Evolutionary conservation across 1,140 invertebrate species (phyloP).

Genomic region (Chironomus tepperi): DNA sequence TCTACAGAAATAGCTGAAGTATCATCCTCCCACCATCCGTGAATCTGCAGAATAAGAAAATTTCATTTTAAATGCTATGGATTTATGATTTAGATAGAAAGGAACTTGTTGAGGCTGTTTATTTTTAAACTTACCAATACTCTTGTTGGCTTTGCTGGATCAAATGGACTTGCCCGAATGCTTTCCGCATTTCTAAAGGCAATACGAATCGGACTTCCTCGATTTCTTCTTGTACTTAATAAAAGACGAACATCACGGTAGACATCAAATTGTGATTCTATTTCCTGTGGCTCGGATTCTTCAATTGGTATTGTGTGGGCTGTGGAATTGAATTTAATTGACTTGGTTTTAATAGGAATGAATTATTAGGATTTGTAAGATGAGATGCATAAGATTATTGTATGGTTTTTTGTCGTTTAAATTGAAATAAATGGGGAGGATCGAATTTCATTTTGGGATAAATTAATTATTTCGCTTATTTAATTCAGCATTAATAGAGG

Average conservation of each 20-base stretch:
- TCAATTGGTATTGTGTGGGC: not conserved
- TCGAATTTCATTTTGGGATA: too few relatives aligned
- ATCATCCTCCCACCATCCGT: conserved; percentile 15
- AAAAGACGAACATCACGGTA: not conserved
- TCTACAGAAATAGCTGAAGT: not conserved
- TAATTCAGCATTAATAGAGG: too few relatives aligned
- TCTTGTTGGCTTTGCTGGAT: conserved; percentile 5
- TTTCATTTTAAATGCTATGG: too few relatives aligned
- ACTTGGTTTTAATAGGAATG: too few relatives aligned
- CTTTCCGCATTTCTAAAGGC: not conserved
- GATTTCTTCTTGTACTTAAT: not conserved
- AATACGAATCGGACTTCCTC: not conserved
- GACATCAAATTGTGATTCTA: not conserved
- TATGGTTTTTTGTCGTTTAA: too few relatives aligned
- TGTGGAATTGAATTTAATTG: not conserved
- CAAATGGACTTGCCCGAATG: not conserved
- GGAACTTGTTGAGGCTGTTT: too few relatives aligned
- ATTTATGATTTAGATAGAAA: too few relatives aligned
- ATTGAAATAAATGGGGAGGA: too few relatives aligned
- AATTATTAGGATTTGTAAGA: too few relatives aligned
- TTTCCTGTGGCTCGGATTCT: not conserved
- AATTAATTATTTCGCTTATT: too few relatives aligned
- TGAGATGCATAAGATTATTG: too few relatives aligned
- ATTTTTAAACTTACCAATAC: not conserved
- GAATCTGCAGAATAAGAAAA: not conserved